phyloP scores from a whole-genome alignment of 1,140 invertebrate genomes.

The Scylla paramamosain region DNA sequence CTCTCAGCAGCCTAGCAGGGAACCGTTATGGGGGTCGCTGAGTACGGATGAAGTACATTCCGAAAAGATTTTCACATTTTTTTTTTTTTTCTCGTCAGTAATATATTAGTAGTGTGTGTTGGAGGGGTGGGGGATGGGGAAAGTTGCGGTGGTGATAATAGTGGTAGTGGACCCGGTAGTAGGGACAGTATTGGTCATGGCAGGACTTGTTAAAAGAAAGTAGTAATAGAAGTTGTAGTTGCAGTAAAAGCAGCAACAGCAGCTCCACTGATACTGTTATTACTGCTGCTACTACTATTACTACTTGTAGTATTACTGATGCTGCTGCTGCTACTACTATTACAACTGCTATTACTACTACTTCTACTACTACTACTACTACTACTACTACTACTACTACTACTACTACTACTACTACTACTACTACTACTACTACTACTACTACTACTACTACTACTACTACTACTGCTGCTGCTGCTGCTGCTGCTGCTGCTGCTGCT shows the following conservation, averaged over 20 bases:
- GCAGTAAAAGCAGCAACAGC: too few relatives aligned
- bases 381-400: background rate
- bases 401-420: background rate
- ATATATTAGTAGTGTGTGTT: background rate
- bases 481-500: background rate
- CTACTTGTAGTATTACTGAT: background rate
- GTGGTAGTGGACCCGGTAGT: too few relatives aligned
- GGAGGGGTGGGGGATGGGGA: background rate
- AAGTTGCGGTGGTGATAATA: background rate
- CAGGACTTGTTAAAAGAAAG: background rate
- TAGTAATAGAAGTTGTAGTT: background rate
- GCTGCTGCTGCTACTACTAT: background rate
- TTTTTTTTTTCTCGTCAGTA: background rate
- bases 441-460: slow-evolving; percentile 17
- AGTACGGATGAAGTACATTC: too few relatives aligned
- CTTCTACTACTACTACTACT: background rate
- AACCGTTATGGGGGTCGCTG: too few relatives aligned
- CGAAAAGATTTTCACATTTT: too few relatives aligned
- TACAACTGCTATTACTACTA: background rate
- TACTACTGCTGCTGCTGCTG: background rate
- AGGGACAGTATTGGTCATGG: too few relatives aligned
- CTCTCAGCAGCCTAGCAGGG: too few relatives aligned
- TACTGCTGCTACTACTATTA: background rate
- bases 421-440: slow-evolving; percentile 15
- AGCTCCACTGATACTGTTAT: background rate